Percentiles rank a stretch among this genome's conserved stretches.
phyloP scores from a whole-genome alignment of 64 coral and sea anemone species.

The Catalaphyllia jardinei region DNA sequence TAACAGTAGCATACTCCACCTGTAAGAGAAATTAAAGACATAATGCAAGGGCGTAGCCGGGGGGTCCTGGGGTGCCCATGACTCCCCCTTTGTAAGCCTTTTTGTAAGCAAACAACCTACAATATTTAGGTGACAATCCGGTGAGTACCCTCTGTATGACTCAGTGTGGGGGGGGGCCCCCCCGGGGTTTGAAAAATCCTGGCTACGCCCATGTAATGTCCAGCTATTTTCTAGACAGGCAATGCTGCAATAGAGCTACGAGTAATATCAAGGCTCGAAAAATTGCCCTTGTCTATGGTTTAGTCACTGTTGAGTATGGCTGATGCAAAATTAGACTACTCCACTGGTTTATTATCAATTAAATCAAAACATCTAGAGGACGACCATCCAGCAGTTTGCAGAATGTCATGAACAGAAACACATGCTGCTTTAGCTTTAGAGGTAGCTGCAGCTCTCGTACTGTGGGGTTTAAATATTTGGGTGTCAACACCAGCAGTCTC shows the following conservation, averaged over 20 bases:
- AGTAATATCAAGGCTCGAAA: not conserved
- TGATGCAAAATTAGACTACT: not conserved
- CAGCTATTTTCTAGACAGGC: not conserved
- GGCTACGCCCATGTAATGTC: too few species aligned
- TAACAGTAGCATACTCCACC: not conserved
- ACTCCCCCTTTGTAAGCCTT: too few species aligned
- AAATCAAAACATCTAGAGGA: not conserved
- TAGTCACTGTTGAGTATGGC: not conserved
- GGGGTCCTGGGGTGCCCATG: too few species aligned
- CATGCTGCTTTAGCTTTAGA: not conserved
- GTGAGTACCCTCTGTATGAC: too few species aligned
- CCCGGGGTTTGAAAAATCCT: too few species aligned
- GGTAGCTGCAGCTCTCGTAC: not conserved
- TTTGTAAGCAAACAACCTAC: too few species aligned
- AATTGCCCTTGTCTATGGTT: not conserved
- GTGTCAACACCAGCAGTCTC: conserved; percentile 9
- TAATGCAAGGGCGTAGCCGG: too few species aligned
- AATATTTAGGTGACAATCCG: too few species aligned
- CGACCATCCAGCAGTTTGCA: not conserved
- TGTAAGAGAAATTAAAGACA: not conserved
- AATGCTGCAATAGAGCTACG: not conserved
- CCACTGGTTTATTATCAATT: not conserved
- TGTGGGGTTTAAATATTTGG: conserved; percentile 45
- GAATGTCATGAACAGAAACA: not conserved
- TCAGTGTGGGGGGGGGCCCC: too few species aligned